Evolutionary conservation across 2,888 invertebrate species (phyloP), one percentile per base, ranked within the genome.

Genomic region (Drosophila colorata): DNA sequence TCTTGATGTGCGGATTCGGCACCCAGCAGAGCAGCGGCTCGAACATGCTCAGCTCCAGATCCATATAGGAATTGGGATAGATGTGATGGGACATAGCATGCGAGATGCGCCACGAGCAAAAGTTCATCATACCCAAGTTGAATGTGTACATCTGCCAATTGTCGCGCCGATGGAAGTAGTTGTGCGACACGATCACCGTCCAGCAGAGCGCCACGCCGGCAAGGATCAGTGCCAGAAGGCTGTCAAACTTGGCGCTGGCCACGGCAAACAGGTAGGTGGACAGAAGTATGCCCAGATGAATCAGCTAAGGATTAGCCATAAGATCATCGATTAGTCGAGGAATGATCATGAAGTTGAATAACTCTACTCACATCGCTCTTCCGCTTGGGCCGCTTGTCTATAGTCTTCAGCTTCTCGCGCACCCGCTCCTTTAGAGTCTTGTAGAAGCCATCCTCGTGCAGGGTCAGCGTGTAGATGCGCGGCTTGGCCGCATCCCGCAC

Each of bases 81-180:
- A 95, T 92, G 88, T 97, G 97, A 90, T 97, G 97, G 35, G 96
- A 96, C 41, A 97, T 90, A 0, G 93, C 95, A 85, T 97, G 97
- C 0, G 95, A 95, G 38, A 97, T 94, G 66, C 96, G 93, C 94
- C 96, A 97, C 70, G 96, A 95, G 78, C 94, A 94, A 53, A 90
- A 91, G 73, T 91, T 92, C 93, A 96, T 93, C 77, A 95, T 89
- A 16, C 94, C 93, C 67, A 97, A 92, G 84, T 96, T 95, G 83
- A 96, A 96, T 64, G 95, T 94, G 87, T 95, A 95, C 95, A 96
- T 96, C 60, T 96, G 94, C 94, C 95, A 96, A 90, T 95, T 96
- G 64, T 96, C 95, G 65, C 93, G 94, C 81, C 94, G 94, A 88
- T 97, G 97, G 79, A 96, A 95, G 87, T 95, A 97, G 90, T 97